These are phyloP conservation scores for Catharus ustulatus DNA, from an alignment of 2,797 vertebrate species.

Conservation along the genomic window DNA sequence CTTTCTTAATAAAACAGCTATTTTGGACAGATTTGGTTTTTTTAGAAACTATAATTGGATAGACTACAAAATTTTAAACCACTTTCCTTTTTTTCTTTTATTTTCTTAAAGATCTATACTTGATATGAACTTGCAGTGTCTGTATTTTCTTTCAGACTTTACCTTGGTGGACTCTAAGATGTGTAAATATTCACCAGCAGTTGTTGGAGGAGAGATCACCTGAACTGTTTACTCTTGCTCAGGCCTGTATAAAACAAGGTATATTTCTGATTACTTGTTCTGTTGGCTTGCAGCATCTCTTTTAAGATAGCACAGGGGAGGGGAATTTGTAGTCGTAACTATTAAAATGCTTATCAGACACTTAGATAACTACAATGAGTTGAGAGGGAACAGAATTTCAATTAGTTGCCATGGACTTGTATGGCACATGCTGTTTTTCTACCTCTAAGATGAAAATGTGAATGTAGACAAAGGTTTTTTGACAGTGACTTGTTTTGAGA, in stretches of 20 bases:
- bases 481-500: background rate
- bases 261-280: background rate
- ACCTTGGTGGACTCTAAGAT: conserved; percentile 93
- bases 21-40: background rate
- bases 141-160: conserved; percentile 78
- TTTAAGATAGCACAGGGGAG: background rate
- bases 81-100: background rate
- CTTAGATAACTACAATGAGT: background rate
- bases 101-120: background rate
- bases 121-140: background rate
- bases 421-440: background rate
- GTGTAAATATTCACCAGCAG: conserved; percentile 88
- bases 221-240: conserved; percentile 81
- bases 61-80: background rate
- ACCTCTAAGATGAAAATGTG: background rate
- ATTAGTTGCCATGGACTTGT: background rate
- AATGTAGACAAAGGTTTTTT: background rate
- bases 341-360: background rate
- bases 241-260: conserved; percentile 85
- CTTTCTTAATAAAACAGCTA: background rate
- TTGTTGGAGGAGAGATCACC: conserved; percentile 89
- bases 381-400: background rate
- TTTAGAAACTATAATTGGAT: background rate
- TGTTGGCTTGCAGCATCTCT: background rate
- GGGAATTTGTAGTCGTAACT: background rate